Evolutionary conservation across 1,140 invertebrate species (phyloP).

Genomic region (Diuraphis noxia): DNA sequence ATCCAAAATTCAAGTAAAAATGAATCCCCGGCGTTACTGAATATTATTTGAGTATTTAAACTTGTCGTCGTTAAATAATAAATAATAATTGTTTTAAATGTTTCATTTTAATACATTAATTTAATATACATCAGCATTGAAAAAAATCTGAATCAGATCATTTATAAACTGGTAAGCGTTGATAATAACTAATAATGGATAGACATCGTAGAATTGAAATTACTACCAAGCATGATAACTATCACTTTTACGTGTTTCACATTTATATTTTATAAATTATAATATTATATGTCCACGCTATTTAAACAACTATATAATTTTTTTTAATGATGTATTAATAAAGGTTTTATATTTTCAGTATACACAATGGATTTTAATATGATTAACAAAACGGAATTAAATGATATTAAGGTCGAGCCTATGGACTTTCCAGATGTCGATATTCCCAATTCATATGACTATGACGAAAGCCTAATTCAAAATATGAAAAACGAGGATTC

Average conservation of each 20-base stretch:
- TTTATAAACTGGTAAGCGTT: not conserved
- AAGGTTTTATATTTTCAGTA: not conserved
- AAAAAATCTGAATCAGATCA: not conserved
- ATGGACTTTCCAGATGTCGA: not conserved
- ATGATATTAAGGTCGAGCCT: not conserved
- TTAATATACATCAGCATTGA: not conserved
- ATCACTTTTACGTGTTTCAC: not conserved
- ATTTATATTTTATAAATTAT: not conserved
- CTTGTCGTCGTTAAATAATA: conserved; percentile 19
- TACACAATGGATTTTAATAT: not conserved
- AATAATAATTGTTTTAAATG: too few species aligned
- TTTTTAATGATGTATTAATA: not conserved
- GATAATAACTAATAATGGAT: not conserved
- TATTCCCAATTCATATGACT: not conserved
- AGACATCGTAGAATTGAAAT: not conserved
- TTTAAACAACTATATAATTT: not conserved
- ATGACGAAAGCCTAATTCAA: too few species aligned
- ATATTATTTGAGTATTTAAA: conserved; percentile 19
- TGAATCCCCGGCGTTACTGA: not conserved
- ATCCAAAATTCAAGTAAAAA: conserved; percentile 16
- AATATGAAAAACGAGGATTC: not conserved
- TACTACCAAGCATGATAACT: not conserved
- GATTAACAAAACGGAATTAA: not conserved
- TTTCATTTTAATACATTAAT: not conserved
- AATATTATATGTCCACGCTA: not conserved